Conservation (phyloP, 2,113 vertebrate species). For the Panthera leo region DNA sequence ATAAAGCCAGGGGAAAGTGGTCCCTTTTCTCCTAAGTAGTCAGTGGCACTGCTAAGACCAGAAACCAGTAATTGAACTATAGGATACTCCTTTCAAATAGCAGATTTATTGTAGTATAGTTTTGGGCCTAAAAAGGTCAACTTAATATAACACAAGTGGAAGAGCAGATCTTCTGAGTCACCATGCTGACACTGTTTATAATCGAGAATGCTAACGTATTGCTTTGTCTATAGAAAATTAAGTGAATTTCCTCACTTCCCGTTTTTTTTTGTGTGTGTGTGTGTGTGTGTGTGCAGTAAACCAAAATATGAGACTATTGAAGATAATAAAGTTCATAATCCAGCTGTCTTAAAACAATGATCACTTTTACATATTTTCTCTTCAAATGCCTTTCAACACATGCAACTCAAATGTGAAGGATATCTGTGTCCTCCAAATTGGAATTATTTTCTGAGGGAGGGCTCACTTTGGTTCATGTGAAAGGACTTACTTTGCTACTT, state of each 20-base stretch:
- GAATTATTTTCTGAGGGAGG: background rate
- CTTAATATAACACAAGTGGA: slow-evolving; percentile 49
- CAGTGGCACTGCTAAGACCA: background rate
- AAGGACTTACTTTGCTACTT: background rate
- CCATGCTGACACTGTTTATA: background rate
- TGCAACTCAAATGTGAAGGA: background rate
- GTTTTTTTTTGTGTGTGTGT: background rate
- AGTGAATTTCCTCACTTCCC: slow-evolving; percentile 21
- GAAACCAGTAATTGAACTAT: background rate
- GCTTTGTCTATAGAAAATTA: slow-evolving; percentile 36
- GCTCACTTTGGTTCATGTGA: background rate
- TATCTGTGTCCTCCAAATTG: background rate
- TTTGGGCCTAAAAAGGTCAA: slow-evolving; percentile 44
- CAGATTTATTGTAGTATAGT: background rate
- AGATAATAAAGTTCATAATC: background rate
- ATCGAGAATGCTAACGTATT: background rate
- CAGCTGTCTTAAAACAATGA: background rate
- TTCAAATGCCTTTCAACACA: background rate
- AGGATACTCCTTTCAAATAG: background rate
- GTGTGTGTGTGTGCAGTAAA: background rate
- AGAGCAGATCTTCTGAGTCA: slow-evolving; percentile 38
- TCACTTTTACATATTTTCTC: slow-evolving; percentile 12
- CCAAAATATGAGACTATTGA: background rate
- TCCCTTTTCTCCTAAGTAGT: background rate
- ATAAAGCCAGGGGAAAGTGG: background rate